These are phyloP conservation scores for Oryctolagus cuniculus DNA, from an alignment of 2,113 vertebrate genomes.

Conservation along the genomic window DNA sequence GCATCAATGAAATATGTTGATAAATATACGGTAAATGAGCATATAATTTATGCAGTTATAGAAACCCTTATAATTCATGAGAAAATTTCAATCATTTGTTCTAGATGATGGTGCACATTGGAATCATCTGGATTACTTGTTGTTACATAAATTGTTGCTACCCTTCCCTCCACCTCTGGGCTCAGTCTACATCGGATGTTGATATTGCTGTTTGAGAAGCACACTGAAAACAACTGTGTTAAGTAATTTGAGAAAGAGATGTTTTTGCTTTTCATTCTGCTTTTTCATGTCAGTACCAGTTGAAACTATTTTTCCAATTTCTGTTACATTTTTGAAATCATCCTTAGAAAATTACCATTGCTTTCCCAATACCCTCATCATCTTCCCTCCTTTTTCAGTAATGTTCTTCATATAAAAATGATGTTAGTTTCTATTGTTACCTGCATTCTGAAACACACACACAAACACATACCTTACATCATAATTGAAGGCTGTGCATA, in stretches of 20 bases:
- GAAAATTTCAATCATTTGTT: background rate
- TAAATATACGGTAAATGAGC: background rate
- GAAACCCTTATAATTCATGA: background rate
- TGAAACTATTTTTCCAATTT: background rate
- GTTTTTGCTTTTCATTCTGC: background rate
- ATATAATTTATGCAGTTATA: background rate
- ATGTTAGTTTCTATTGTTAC: background rate
- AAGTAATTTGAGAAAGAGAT: background rate
- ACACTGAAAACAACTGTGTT: background rate
- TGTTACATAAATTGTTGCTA: background rate
- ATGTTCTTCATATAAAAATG: background rate
- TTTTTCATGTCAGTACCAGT: background rate
- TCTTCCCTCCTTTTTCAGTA: background rate
- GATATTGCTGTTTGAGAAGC: background rate
- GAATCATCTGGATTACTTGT: background rate
- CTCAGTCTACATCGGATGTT: background rate
- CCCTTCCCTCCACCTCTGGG: rapidly evolving
- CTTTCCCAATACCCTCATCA: background rate
- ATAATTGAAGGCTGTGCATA: background rate
- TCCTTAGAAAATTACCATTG: background rate
- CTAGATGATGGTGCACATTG: background rate
- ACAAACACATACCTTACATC: background rate
- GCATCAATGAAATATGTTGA: background rate
- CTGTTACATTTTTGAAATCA: background rate
- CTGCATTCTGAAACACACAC: background rate